A percentile compares a stretch with the other conserved stretches of the same genome.
phyloP scores from a whole-genome alignment of 2,113 vertebrate genomes.

The Thamnophis sirtalis region DNA sequence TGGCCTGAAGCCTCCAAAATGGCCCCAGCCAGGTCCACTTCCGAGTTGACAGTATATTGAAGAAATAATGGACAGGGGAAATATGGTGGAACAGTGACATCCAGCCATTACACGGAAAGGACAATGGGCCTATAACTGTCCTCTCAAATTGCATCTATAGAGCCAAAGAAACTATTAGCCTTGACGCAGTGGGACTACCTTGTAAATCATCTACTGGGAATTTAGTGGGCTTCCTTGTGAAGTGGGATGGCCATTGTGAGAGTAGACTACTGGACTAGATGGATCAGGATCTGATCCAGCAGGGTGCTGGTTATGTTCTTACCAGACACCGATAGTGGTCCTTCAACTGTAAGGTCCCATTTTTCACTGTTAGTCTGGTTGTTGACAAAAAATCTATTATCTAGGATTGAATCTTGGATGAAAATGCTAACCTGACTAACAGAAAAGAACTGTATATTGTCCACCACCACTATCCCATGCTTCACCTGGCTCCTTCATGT shows the following conservation, averaged over 20 bases:
- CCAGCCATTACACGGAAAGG: neutral
- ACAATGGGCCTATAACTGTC: neutral
- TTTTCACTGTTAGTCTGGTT: neutral
- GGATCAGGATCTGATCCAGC: neutral
- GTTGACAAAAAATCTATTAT: neutral
- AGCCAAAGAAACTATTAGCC: neutral
- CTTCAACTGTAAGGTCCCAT: neutral
- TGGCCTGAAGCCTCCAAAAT: too few relatives aligned
- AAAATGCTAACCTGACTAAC: neutral
- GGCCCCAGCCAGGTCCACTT: too few relatives aligned
- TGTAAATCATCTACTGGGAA: neutral
- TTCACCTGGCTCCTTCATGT: neutral
- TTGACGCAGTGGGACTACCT: neutral
- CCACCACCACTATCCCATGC: neutral
- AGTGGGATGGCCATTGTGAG: neutral
- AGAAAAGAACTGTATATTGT: neutral
- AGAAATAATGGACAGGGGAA: neutral
- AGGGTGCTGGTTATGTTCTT: neutral
- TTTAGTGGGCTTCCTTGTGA: neutral
- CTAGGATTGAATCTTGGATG: neutral
- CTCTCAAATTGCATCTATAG: neutral
- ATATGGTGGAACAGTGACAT: neutral
- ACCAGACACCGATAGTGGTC: neutral
- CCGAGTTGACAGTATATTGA: neutral
- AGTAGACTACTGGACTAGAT: neutral